Conservation (phyloP, 2,888 invertebrate species). For the Diarsia brunnea region DNA sequence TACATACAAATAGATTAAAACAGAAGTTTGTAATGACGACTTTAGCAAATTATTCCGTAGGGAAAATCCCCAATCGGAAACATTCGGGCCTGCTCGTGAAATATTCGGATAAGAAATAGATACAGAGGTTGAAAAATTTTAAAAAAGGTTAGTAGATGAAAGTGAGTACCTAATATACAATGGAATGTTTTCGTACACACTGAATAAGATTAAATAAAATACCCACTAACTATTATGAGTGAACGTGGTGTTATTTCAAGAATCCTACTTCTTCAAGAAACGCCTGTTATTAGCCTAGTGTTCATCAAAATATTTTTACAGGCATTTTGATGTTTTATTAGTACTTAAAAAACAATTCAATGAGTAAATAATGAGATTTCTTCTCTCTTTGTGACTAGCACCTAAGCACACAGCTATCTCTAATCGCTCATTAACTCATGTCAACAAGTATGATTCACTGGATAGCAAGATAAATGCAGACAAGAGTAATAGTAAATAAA, state of each 20-base stretch:
- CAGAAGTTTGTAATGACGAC: neutral
- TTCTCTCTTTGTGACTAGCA: conserved; percentile 7
- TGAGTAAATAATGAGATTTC: conserved; percentile 1
- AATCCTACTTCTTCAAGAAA: neutral
- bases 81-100: neutral
- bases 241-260: neutral
- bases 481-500: conserved; percentile 39
- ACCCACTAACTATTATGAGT: neutral
- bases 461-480: conserved; percentile 43
- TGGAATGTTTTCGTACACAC: neutral
- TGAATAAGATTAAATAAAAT: neutral
- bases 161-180: neutral
- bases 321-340: neutral
- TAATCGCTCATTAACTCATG: conserved; percentile 28
- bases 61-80: neutral
- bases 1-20: neutral
- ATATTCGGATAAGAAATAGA: neutral
- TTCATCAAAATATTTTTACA: neutral
- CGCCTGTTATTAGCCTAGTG: neutral
- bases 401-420: conserved; percentile 11
- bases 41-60: conserved; percentile 9
- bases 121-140: neutral
- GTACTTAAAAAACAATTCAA: neutral
- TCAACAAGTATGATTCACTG: conserved; percentile 50
- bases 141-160: neutral